Conservation (phyloP, 2,888 invertebrate genomes). For the Xanthia togata region DNA sequence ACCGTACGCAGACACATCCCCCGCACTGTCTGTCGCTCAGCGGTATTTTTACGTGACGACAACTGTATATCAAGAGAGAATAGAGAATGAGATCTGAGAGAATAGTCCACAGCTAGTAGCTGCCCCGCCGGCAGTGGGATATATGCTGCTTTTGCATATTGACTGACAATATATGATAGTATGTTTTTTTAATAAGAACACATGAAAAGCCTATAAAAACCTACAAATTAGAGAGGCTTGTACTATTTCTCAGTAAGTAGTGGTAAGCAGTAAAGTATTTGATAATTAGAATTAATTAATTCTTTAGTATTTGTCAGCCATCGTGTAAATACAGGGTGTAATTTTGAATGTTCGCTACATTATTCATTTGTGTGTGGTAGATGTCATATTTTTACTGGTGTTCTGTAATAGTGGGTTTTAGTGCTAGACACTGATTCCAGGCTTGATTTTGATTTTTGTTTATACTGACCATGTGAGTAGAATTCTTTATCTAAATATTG, state of each 20-base stretch:
- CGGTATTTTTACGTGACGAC: too few relatives aligned
- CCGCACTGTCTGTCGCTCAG: too few relatives aligned
- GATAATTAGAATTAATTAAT: not conserved
- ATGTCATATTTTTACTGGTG: not conserved
- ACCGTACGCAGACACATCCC: too few relatives aligned
- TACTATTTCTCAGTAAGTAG: not conserved
- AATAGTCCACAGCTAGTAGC: not conserved
- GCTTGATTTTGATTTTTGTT: not conserved
- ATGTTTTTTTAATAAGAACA: not conserved
- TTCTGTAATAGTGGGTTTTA: not conserved
- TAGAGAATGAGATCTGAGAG: too few relatives aligned
- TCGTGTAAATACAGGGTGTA: not conserved
- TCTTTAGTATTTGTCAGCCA: conserved; percentile 10
- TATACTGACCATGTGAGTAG: conserved; percentile 11
- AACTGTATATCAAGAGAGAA: not conserved
- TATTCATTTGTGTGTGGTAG: conserved; percentile 7
- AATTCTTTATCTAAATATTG: not conserved
- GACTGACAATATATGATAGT: not conserved
- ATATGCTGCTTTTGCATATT: not conserved
- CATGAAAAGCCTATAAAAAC: not conserved
- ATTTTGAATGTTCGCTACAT: conserved; percentile 1
- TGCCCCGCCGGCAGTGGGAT: not conserved
- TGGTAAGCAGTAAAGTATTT: not conserved
- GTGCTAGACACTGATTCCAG: conserved; percentile 21
- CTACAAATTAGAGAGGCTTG: not conserved